Base-by-base conservation (phyloP, 1,140 invertebrate genomes). In the Cepaea nemoralis region DNA sequence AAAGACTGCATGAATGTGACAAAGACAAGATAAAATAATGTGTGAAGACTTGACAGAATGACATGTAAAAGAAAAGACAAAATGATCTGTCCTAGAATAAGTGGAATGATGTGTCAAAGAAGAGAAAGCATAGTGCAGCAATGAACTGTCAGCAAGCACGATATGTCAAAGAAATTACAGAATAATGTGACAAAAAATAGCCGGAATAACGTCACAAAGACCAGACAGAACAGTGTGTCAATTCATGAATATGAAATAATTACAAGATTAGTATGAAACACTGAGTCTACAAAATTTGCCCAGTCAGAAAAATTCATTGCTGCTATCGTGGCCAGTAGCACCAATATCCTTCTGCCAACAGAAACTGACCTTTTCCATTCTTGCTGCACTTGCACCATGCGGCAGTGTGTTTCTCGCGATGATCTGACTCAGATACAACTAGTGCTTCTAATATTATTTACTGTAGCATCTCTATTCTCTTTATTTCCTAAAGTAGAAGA, bases 241-340 rank as follows among this genome's bases (percentile, higher is more conserved):
- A 10, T 71, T 71, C 8, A 71, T 22, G 6, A 39, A 5, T 37
- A 24, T n/a, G 24, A 71, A n/a, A 75, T 48, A 22, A 55, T 50
- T 73, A 69, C 70, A 48, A 0, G 31, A n/a, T 42, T 74, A 66
- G 39, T 66, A 37, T 42, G 75, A 73, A 69, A 71, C 22, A 83
- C 82, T 59, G 77, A 67, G 63, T 67, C 59, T 42, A 78, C 77
- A 48, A 40, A 78, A 45, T 42, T 22, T 12, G 77, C 59, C 77
- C 77, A 78, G 35, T 78, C 77, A 19, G 77, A 78, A 63, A 42
- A 78, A 27, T 42, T 69, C 59, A 67, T 69, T 48, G 27, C 50
- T 42, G 39, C 16, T 63, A 33, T 39, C 1, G 19, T 31, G 24
- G n/a, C 22, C 39, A 31, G 12, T 27, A 77, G 35, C 33, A 39